phyloP scores from a whole-genome alignment of 2,797 vertebrate genomes.

The Periophthalmus magnuspinnatus region DNA sequence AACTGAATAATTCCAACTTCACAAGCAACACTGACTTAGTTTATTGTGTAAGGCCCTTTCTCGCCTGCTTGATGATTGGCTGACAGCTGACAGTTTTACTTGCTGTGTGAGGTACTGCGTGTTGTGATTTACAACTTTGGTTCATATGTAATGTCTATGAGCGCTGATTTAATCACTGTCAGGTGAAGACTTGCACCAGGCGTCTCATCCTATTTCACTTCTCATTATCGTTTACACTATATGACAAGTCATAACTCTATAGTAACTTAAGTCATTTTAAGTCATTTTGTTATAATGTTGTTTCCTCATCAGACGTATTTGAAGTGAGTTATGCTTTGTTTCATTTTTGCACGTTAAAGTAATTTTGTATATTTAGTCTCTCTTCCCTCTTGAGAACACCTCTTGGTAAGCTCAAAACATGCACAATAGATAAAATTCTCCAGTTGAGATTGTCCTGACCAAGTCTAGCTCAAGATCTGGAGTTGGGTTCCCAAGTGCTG shows the following conservation, averaged over 20 bases:
- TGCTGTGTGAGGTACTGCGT: neutral
- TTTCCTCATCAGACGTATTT: no score
- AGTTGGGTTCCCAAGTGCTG: no score
- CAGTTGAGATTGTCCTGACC: no score
- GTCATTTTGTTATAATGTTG: no score
- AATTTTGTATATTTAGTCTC: no score
- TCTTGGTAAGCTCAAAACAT: no score
- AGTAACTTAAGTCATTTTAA: neutral
- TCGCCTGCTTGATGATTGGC: neutral
- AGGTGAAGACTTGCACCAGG: neutral
- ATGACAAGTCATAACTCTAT: neutral
- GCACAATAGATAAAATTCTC: no score
- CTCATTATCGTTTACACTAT: neutral
- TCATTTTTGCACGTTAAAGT: no score
- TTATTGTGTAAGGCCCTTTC: neutral
- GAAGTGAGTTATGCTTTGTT: no score
- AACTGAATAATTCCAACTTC: neutral
- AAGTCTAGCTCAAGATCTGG: no score
- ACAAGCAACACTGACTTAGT: neutral
- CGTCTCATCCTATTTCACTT: neutral
- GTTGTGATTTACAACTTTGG: slow-evolving; percentile 1
- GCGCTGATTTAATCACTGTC: neutral
- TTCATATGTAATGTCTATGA: neutral
- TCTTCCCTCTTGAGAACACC: no score
- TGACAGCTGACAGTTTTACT: slow-evolving; percentile 1